Base-by-base conservation (phyloP, 2,888 invertebrate genomes). In the Drosophila prolongata region DNA sequence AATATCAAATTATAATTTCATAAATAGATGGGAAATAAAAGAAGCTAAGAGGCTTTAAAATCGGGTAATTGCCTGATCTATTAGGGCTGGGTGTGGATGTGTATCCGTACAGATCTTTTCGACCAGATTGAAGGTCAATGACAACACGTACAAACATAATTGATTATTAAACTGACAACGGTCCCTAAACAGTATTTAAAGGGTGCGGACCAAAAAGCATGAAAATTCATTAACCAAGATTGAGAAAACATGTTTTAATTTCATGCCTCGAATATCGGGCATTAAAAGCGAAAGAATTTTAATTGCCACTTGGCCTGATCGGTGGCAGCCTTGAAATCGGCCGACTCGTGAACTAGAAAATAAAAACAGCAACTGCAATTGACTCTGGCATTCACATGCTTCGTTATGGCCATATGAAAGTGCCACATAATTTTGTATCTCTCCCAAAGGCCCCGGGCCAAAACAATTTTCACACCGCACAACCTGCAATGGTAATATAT, bases 1-100 rank as follows among this genome's bases (percentile, higher is more conserved):
- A 87, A 89, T 89, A 86, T 89, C 70, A 89, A 86, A 86, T 86
- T 86, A 89, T 82, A 68, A 80, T 79, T 87, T 79, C 76, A 83
- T 85, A 87, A 82, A 84, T 79, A 76, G 78, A 75, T 49, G 68
- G 40, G 30, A 61, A 47, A 74, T 76, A 84, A 76, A 76, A 75
- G 76, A 78, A 72, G 71, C 78, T 87, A 82, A 89, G 77, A 75
- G 73, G 80, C 88, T 87, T 87, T 82, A 81, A 87, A 79, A 78
- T 84, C 75, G 72, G 84, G 79, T 88, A 87, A 87, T 89, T 86
- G 89, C 82, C 78, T 55, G 73, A 59, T 67, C 88, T 86, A 89
- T 89, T 89, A 89, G 76, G 80, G 60, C 64, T 49, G 80, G 86
- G 82, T 77, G 89, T 84, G 89, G 80, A 75, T 69, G 67, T 61